These are phyloP conservation scores for Congeria kusceri DNA, from an alignment of 2,888 invertebrate species.

Conservation along the genomic window DNA sequence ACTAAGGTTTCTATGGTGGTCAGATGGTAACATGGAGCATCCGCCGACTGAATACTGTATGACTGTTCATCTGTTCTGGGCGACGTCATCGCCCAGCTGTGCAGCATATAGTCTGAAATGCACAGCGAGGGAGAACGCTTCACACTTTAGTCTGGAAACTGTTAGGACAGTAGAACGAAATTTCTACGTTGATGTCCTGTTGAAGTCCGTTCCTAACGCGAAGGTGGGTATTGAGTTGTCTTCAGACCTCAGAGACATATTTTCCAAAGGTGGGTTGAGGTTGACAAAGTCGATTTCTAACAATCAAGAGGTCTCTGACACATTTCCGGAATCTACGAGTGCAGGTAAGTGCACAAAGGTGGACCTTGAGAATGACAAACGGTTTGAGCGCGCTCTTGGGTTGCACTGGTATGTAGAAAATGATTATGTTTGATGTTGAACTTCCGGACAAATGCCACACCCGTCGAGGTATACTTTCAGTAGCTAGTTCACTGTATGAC, in stretches of 20 bases:
- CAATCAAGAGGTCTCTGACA: slow-evolving; percentile 21
- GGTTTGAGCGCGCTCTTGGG: slow-evolving; percentile 38
- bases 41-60: slow-evolving; percentile 15
- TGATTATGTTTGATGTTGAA: no score
- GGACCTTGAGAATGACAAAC: neutral
- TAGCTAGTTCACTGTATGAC: slow-evolving; percentile 64
- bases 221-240: slow-evolving; percentile 13
- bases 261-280: slow-evolving; percentile 32
- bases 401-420: slow-evolving; percentile 53
- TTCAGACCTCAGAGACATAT: slow-evolving; percentile 6
- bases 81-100: slow-evolving; percentile 46
- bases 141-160: slow-evolving; percentile 15
- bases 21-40: slow-evolving; percentile 1
- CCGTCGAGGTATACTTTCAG: slow-evolving; percentile 50
- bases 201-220: slow-evolving; percentile 27
- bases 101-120: slow-evolving; percentile 36
- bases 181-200: slow-evolving; percentile 45
- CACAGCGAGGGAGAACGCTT: slow-evolving; percentile 13
- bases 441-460: no score
- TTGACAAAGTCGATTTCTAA: slow-evolving; percentile 48
- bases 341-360: neutral
- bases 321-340: slow-evolving; percentile 25
- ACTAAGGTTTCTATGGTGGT: slow-evolving; percentile 36
- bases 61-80: slow-evolving; percentile 39
- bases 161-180: slow-evolving; percentile 8